A percentile compares a stretch with the other conserved stretches of the same genome.
Conservation (phyloP, 2,797 vertebrate genomes). For the Bradypodion pumilum region DNA sequence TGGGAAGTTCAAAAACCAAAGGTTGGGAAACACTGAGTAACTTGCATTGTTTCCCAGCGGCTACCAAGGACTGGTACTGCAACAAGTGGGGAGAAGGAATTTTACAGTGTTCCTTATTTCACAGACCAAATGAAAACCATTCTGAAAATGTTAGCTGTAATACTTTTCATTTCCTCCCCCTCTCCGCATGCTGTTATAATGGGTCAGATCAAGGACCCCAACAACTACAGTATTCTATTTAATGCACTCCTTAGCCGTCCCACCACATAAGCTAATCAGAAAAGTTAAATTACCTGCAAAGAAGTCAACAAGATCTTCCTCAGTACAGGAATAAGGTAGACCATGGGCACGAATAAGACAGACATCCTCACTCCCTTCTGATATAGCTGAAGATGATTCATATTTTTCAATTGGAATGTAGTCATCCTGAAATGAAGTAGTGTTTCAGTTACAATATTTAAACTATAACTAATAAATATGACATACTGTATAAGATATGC, state of each 20-base stretch:
- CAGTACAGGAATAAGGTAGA: conserved; percentile 85
- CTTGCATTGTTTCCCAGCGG: neutral
- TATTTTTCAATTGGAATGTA: conserved; percentile 82
- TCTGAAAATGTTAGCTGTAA: neutral
- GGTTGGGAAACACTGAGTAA: no score
- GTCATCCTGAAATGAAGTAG: conserved; percentile 64
- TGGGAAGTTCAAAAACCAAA: no score
- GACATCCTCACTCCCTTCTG: conserved; percentile 72
- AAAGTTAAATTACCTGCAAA: conserved; percentile 83
- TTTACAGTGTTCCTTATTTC: neutral
- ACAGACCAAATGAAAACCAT: neutral
- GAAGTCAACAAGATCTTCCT: conserved; percentile 87
- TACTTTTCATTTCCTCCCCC: neutral
- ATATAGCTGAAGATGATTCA: conserved; percentile 14
- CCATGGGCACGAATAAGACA: conserved; percentile 88
- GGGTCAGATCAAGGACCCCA: neutral
- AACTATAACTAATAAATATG: no score
- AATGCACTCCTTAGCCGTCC: neutral
- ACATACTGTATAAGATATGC: no score
- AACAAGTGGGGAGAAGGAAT: neutral
- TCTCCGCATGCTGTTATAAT: neutral
- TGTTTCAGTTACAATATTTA: no score
- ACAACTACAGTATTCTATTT: neutral
- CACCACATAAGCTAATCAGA: neutral
- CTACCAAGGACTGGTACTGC: neutral